These are phyloP conservation scores for Prenolepis imparis DNA, from an alignment of 2,888 invertebrate species.

Conservation along the genomic window DNA sequence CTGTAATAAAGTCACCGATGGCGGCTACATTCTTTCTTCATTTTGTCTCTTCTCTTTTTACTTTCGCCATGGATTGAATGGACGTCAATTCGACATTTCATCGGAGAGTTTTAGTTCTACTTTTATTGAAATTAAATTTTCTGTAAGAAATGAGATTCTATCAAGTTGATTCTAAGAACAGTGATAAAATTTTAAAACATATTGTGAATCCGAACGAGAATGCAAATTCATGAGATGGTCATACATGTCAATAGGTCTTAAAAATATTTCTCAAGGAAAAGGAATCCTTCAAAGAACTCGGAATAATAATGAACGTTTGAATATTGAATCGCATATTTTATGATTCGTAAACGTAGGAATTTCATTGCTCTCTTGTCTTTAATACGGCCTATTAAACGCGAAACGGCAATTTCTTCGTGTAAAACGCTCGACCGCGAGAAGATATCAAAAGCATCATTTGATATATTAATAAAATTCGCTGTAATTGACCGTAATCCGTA, in stretches of 20 bases:
- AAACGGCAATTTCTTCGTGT: not conserved
- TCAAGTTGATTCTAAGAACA: not conserved
- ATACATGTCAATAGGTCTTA: not conserved
- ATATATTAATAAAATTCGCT: constrained; percentile 23
- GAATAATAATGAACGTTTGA: not conserved
- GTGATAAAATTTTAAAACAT: not conserved
- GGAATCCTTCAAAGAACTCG: not conserved
- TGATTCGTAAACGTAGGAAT: not conserved
- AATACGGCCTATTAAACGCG: not conserved
- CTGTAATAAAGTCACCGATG: constrained; percentile 37
- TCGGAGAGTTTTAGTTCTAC: not conserved
- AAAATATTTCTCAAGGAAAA: not conserved
- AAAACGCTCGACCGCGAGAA: not conserved
- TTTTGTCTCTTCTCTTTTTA: not conserved
- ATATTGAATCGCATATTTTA: not conserved
- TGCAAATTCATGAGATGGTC: not conserved
- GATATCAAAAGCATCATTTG: not conserved
- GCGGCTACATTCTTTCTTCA: constrained; percentile 18
- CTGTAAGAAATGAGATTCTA: not conserved
- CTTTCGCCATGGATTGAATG: not conserved
- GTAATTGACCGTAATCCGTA: constrained; percentile 26
- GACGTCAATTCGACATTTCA: constrained; percentile 7
- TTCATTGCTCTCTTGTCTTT: not conserved
- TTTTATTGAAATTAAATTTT: not conserved
- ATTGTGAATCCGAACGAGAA: not conserved